Evolutionary conservation across 2,888 invertebrate species (phyloP), one percentile per base, ranked within the genome.

Genomic region (Ormyrus nitidulus): DNA sequence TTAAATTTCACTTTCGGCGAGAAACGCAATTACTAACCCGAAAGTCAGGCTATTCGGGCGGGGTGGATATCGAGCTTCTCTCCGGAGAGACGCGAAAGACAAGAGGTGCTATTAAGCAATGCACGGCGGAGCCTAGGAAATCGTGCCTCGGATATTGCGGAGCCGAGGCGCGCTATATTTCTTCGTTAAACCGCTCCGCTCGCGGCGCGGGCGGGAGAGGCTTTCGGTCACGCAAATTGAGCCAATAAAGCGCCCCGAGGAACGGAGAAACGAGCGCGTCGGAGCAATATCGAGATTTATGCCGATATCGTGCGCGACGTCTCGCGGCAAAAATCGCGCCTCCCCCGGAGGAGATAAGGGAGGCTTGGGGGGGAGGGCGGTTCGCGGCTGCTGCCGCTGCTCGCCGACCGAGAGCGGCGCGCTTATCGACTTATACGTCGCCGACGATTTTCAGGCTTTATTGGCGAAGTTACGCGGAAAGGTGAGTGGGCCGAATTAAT

Each of bases 251-350:
- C 66, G 62, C 58, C 13, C 19, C 49, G 19, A 48, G 6, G n/a
- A 10, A 49, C 7, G 19, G 49, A 49, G 49, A 62, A n/a, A 62
- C 51, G 34, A 49, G 56, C 13, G 56, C 53, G 58, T 58, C 34
- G 5, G 68, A 62, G 69, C 62, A 13, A 77, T 77, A 72, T 77
- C 71, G 75, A 19, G 70, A 79, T 79, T 79, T 79, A 79, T 74
- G 79, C 51, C 70, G 64, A 64, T 69, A 69, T 58, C 79, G 74
- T 79, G 79, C 34, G 54, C 64, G 74, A 6, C 6, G 46, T 46
- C 5, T 46, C 62, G 11, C 62, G 13, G 13, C 13, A 49, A 19
- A 51, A 66, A 6, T 11, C 49, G 6, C 11, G n/a, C 19, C 66
- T 54, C 6, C n/a, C 13, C 34, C 34, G 34, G 34, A 34, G 34